phyloP scores from a whole-genome alignment of 2,797 vertebrate species.

The Tolypeutes matacus region DNA sequence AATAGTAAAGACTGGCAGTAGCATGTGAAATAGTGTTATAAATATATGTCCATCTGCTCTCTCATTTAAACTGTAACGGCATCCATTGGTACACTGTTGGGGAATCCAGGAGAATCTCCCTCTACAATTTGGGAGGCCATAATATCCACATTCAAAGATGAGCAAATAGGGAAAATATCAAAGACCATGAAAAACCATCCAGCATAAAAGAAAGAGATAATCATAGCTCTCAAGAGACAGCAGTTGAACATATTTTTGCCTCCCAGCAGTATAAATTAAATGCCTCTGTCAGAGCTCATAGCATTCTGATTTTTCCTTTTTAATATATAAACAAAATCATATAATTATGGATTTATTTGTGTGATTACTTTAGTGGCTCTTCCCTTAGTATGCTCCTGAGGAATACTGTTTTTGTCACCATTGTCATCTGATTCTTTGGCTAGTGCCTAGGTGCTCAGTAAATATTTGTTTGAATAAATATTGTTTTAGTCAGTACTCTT shows the following conservation, averaged over 20 bases:
- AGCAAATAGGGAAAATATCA: not conserved
- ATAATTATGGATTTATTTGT: not conserved
- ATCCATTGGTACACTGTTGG: not conserved
- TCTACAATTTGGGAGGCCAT: constrained; percentile 6
- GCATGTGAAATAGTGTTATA: constrained; percentile 21
- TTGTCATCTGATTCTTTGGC: constrained; percentile 30
- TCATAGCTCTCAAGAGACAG: not conserved
- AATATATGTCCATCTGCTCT: not conserved
- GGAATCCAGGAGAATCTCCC: not conserved
- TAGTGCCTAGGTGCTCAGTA: not conserved
- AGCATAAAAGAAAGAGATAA: not conserved
- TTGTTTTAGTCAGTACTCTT: constrained; percentile 12
- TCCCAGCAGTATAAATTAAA: constrained; percentile 1
- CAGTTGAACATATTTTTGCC: not conserved
- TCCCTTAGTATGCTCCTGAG: not conserved
- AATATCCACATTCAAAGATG: constrained; percentile 32
- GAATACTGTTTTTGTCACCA: constrained; percentile 40
- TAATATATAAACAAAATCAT: constrained; percentile 49
- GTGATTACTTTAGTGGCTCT: constrained; percentile 34
- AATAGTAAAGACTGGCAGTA: not conserved
- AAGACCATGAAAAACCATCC: not conserved
- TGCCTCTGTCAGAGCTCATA: not conserved
- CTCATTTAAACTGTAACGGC: not conserved
- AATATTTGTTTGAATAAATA: constrained; percentile 38
- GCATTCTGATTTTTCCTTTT: constrained; percentile 18